Evolutionary conservation across 2,797 vertebrate genomes (phyloP).

Genomic region (Halcyon leucocephala): DNA sequence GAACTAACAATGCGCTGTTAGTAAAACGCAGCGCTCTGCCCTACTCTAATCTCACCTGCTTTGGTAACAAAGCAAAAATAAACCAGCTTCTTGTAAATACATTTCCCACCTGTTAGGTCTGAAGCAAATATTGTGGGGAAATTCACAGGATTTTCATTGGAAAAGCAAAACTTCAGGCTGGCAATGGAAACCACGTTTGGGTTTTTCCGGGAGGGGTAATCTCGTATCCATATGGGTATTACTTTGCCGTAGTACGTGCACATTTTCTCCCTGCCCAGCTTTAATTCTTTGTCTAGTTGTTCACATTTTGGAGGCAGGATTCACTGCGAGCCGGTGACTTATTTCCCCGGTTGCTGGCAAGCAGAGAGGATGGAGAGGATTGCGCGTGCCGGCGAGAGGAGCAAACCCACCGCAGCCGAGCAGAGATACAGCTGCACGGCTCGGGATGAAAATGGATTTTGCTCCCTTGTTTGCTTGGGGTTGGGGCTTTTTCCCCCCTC

Average conservation of each 20-base stretch:
- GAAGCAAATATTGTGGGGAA: not conserved
- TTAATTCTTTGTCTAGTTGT: slow-evolving; percentile 56
- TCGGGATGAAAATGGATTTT: not conserved
- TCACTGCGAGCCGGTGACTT: not conserved
- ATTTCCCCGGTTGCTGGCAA: not conserved
- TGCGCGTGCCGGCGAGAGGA: not conserved
- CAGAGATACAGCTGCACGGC: not conserved
- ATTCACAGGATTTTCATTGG: slow-evolving; percentile 25
- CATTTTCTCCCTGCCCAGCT: slow-evolving; percentile 11
- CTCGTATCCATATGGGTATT: not conserved
- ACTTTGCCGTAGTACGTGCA: not conserved
- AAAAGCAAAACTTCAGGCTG: slow-evolving; percentile 2
- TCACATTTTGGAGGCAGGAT: not conserved
- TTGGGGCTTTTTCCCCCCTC: not conserved
- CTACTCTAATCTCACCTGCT: slow-evolving; percentile 7
- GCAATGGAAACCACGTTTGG: not conserved
- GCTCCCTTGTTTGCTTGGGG: not conserved
- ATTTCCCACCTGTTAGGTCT: slow-evolving; percentile 9
- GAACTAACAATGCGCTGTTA: slow-evolving; percentile 35
- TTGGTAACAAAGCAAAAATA: slow-evolving; percentile 36
- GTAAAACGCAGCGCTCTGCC: not conserved
- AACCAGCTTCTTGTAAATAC: not conserved
- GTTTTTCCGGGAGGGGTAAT: not conserved
- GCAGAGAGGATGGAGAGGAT: not conserved
- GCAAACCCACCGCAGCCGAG: not conserved